Percentiles rank a stretch among this genome's conserved stretches.
Conservation (phyloP, 2,888 invertebrate species). For the Sinotaia quadrata region DNA sequence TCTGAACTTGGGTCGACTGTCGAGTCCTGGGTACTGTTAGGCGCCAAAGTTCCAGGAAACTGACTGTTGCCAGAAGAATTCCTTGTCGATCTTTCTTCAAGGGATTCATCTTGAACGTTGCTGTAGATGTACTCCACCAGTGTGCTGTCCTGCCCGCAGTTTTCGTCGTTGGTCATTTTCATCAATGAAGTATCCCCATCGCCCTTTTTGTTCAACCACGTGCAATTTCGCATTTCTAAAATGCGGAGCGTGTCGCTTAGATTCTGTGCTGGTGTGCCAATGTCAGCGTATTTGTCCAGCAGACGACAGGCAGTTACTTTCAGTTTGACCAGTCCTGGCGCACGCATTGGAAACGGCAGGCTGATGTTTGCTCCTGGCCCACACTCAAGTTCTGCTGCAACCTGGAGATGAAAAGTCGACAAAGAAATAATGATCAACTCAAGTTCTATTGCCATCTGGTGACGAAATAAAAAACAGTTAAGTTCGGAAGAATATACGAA, state of each 20-base stretch:
- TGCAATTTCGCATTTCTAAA: conserved; percentile 21
- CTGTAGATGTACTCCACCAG: conserved; percentile 21
- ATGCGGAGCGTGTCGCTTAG: conserved; percentile 15
- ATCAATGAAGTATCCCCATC: neutral
- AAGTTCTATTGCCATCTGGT: no score
- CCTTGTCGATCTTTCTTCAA: no score
- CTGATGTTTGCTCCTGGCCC: conserved; percentile 24
- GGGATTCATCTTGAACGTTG: no score
- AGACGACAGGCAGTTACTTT: conserved; percentile 15
- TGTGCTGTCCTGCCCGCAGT: conserved; percentile 28
- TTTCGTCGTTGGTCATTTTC: conserved; percentile 12
- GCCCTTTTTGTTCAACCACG: no score
- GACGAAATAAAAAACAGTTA: no score
- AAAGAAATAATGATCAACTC: no score
- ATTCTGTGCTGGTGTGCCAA: neutral
- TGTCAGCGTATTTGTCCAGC: conserved; percentile 19
- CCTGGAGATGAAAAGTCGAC: neutral
- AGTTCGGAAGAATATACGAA: no score
- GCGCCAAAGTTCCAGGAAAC: no score
- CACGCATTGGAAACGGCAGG: conserved; percentile 30
- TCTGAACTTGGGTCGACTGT: no score
- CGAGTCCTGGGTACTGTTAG: no score
- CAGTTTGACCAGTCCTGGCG: conserved; percentile 19
- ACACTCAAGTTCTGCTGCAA: conserved; percentile 13
- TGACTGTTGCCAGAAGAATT: no score